Conservation (phyloP, 2,797 vertebrate species). For the Anisognathus igniventris region DNA sequence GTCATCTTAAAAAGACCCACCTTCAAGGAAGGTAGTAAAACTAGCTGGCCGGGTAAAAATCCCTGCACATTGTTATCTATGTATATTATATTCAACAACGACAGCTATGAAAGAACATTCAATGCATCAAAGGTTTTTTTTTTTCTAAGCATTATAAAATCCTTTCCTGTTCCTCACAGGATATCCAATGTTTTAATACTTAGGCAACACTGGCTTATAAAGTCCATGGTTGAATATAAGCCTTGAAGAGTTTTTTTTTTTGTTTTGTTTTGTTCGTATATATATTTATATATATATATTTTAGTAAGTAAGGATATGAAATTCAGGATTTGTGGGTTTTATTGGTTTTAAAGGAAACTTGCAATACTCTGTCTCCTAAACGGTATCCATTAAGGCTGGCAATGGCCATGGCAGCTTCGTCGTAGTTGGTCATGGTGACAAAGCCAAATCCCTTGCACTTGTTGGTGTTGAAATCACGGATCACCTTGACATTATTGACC, state of each 20-base stretch:
- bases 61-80: constrained; percentile 91
- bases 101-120: constrained; percentile 98
- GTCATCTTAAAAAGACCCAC: constrained; percentile 98
- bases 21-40: constrained; percentile 97
- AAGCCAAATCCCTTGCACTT: constrained; percentile 99
- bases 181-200: constrained; percentile 99
- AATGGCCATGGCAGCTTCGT: constrained; percentile 99
- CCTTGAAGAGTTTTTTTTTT: constrained; percentile 98
- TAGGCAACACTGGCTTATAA: constrained; percentile 99
- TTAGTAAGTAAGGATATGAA: constrained; percentile 79
- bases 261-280: constrained; percentile 80
- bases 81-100: constrained; percentile 96
- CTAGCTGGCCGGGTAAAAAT: constrained; percentile 99
- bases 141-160: constrained; percentile 88
- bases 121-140: constrained; percentile 96
- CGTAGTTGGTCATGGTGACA: constrained; percentile 99
- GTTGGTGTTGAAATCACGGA: constrained; percentile 99
- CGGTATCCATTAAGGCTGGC: constrained; percentile 99
- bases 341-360: constrained; percentile 99
- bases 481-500: constrained; percentile 99
- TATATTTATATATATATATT: constrained; percentile 81
- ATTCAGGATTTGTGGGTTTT: constrained; percentile 99
- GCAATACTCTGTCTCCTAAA: constrained; percentile 98
- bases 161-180: constrained; percentile 95
- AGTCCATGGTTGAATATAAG: constrained; percentile 99